Evolutionary conservation across 2,888 invertebrate genomes (phyloP).

Genomic region (Hemaris fuciformis): DNA sequence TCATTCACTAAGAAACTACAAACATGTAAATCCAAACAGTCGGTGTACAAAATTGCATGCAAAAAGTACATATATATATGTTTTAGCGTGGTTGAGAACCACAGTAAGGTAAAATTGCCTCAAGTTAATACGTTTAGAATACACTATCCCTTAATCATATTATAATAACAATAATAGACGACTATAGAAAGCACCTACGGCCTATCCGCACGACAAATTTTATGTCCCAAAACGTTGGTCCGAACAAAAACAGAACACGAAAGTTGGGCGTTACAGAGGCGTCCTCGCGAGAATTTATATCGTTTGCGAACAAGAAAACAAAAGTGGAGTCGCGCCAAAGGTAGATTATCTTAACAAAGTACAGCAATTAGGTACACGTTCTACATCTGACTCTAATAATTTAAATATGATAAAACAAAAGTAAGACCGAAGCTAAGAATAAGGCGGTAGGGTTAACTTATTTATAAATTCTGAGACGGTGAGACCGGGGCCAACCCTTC

Average conservation of each 20-base stretch:
- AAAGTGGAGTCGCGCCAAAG: constrained; percentile 80
- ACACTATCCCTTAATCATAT: no score
- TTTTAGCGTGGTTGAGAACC: no score
- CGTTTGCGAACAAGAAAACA: constrained; percentile 77
- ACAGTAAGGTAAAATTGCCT: no score
- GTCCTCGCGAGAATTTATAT: constrained; percentile 76
- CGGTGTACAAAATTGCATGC: no score
- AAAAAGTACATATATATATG: no score
- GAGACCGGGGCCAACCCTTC: constrained; percentile 65
- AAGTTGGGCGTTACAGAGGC: constrained; percentile 70
- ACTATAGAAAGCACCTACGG: constrained; percentile 52
- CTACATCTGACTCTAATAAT: constrained; percentile 82
- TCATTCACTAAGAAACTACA: no score
- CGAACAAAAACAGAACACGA: constrained; percentile 74
- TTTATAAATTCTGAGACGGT: constrained; percentile 77
- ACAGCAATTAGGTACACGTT: constrained; percentile 82
- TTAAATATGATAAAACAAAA: constrained; percentile 82
- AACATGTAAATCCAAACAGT: no score
- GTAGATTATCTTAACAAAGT: constrained; percentile 82
- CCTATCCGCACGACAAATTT: constrained; percentile 70
- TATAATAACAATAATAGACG: neutral
- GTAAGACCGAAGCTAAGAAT: constrained; percentile 72
- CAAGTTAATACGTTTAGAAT: no score
- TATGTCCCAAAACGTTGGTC: constrained; percentile 63
- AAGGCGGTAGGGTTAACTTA: constrained; percentile 75